Base-by-base conservation (phyloP, 1,140 invertebrate species). In the Drosophila sucinea region DNA sequence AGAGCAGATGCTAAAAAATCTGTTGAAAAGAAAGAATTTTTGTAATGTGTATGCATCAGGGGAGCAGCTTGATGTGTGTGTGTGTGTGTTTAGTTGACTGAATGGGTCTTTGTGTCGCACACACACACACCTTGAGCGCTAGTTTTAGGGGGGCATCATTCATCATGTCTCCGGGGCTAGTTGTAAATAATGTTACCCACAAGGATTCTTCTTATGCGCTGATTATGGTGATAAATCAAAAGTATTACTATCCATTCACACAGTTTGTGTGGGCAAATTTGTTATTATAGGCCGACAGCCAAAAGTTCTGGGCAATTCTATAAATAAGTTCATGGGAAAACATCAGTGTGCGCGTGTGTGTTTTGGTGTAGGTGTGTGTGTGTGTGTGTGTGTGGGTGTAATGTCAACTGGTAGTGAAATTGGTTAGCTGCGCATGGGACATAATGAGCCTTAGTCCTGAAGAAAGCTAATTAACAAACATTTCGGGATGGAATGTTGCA, bases 221-320 rank as follows among this genome's bases (percentile, higher is more conserved):
- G 83, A 84, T 89, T 89, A 84, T 80, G 83, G 83, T 82, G 84
- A 87, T 87, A 87, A 87, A 87, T 87, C 83, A 87, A 87, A 83
- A 81, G 77, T 60, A 66, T 67, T 67, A 44, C 11, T 51, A 1
- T 41, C 29, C 30, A 10, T 33, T 7, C 23, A 51, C 3, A 10
- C 23, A 10, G 7, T 51, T 51, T 51, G 44, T 27, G 25, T 51
- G 72, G 57, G 41, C 25, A 56, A 74, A 55, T 38, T 17, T 73
- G 70, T 56, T 56, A 74, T 74, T 73, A 17, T 17, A 74, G 68
- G 73, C 40, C 33, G 29, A 62, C 71, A 64, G 64, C 10, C 10
- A 41, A 40, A 33, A 67, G 63, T 17, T 11, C 64, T 30, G 66
- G 72, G 65, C 72, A 40, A 75, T 76, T 76, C 73, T 76, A 76